phyloP scores from a whole-genome alignment of 2,113 vertebrate species.

The Pygoscelis antarcticus region DNA sequence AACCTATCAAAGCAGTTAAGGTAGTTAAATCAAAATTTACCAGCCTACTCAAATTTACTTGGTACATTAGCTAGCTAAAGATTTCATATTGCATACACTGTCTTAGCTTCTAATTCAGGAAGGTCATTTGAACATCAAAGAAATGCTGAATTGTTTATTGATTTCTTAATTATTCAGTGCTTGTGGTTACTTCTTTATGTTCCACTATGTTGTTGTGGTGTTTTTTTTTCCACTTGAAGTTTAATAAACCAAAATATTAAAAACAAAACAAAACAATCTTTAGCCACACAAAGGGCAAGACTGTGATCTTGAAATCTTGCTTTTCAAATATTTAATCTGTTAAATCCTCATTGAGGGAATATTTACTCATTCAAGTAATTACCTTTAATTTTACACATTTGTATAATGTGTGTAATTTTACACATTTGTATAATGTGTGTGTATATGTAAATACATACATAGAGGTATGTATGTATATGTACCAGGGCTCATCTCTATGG shows the following conservation, averaged over 20 bases:
- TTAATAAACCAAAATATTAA: conserved; percentile 12
- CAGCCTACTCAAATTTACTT: conserved; percentile 33
- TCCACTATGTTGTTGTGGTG: not conserved
- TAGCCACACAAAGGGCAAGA: not conserved
- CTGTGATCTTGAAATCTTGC: not conserved
- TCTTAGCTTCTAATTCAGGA: conserved; percentile 9
- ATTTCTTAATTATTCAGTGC: conserved; percentile 59
- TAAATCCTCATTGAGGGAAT: not conserved
- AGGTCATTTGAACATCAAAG: conserved; percentile 39
- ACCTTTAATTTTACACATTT: not conserved
- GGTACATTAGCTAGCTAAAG: conserved; percentile 36
- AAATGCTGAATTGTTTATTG: conserved; percentile 52
- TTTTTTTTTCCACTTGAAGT: not conserved
- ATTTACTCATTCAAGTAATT: not conserved
- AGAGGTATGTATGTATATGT: not conserved
- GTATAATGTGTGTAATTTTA: not conserved
- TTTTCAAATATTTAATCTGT: not conserved
- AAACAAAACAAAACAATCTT: not conserved
- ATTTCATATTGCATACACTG: not conserved
- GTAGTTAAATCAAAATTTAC: conserved; percentile 45
- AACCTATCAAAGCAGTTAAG: conserved; percentile 15
- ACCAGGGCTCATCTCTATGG: not conserved
- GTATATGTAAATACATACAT: not conserved
- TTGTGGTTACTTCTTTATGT: not conserved
- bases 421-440: not conserved